phyloP scores from a whole-genome alignment of 2,797 vertebrate genomes.

The Bovichtus variegatus region DNA sequence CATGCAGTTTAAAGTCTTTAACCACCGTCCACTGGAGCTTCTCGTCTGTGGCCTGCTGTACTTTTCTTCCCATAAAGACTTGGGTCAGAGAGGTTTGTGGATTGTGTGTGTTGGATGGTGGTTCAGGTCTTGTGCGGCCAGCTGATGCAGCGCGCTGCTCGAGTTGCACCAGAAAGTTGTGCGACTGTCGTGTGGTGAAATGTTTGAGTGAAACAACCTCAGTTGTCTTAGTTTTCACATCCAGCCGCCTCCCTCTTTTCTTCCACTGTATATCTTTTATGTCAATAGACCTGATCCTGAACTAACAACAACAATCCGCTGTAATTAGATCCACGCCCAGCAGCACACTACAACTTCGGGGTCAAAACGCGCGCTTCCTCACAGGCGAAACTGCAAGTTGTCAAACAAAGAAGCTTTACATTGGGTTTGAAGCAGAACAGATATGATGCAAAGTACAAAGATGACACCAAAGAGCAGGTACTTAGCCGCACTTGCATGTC shows the following conservation, averaged over 20 bases:
- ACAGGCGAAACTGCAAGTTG: neutral
- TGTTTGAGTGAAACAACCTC: conserved; percentile 28
- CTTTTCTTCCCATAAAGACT: no score
- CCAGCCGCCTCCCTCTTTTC: neutral
- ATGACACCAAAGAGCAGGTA: neutral
- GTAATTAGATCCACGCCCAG: neutral
- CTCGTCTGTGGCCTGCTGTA: no score
- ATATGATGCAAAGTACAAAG: neutral
- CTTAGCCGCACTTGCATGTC: no score
- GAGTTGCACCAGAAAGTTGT: conserved; percentile 11
- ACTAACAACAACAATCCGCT: neutral
- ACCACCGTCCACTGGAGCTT: no score
- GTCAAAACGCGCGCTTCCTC: neutral
- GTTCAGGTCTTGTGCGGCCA: neutral
- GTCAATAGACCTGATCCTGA: conserved; percentile 5
- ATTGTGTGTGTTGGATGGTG: conserved; percentile 62
- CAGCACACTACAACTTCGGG: neutral
- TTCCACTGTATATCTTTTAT: neutral
- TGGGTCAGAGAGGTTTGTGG: conserved; percentile 50
- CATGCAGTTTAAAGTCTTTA: no score
- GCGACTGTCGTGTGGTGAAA: conserved; percentile 36
- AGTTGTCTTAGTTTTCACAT: conserved; percentile 35
- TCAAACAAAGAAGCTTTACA: neutral
- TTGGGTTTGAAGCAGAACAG: neutral
- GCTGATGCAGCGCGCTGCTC: conserved; percentile 31